Evolutionary conservation across 2,113 vertebrate genomes (phyloP).

Genomic region (Sarotherodon lohbergeri): DNA sequence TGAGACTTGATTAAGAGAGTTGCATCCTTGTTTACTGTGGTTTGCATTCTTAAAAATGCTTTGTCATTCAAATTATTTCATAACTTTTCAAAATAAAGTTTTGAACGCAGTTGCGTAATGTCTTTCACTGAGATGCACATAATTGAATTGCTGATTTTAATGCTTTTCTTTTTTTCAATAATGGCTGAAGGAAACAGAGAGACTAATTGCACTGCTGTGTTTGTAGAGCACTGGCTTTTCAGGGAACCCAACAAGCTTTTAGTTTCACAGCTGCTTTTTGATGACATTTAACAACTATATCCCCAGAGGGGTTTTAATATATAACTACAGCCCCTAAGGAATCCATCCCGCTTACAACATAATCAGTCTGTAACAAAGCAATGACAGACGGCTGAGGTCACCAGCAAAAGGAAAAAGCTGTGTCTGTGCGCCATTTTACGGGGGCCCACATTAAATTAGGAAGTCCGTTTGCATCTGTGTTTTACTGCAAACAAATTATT

Average conservation of each 20-base stretch:
- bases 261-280: conserved; percentile 12
- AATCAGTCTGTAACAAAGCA: conserved; percentile 21
- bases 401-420: neutral
- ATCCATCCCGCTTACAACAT: neutral
- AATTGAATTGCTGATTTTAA: conserved; percentile 5
- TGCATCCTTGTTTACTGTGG: neutral
- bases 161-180: neutral
- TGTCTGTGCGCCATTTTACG: neutral
- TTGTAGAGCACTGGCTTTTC: neutral
- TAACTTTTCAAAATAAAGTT: neutral
- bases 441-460: conserved; percentile 16
- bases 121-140: neutral
- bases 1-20: neutral
- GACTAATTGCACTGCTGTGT: neutral
- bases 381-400: conserved; percentile 16
- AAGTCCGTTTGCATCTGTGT: neutral
- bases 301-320: conserved; percentile 21
- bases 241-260: neutral
- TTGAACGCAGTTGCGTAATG: neutral
- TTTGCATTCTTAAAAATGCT: neutral
- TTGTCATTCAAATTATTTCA: neutral
- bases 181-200: neutral
- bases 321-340: conserved; percentile 4
- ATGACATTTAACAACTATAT: conserved; percentile 15
- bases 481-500: neutral